Evolutionary conservation across 2,888 invertebrate genomes (phyloP), one percentile per base, ranked within the genome.

Genomic region (Amaurobius ferox): DNA sequence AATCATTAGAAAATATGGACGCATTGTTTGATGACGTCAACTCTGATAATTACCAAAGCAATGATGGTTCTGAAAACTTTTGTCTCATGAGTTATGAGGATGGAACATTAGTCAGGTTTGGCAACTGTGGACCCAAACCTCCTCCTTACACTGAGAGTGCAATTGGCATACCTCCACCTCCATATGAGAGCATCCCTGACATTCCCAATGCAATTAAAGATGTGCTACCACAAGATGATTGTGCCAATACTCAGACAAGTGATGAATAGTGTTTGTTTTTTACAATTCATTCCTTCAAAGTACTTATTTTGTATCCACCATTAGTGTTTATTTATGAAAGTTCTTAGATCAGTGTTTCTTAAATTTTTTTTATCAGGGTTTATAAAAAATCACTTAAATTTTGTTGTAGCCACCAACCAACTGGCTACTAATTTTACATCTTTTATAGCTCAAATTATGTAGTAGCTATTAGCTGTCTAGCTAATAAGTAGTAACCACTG

Each of bases 81-180:
- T 78, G 67, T 0, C 90, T 91, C 7, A 91, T 92, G 40, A 92
- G 91, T 55, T 92, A 91, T 89, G 92, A 92, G 86, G 91, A 91
- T 76, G 91, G 91, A 89, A 91, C 91, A 87, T 92, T 89, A n/a
- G 91, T 91, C 19, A 91, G 91, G 88, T 90, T 92, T 88, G 90
- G 92, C 30, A 91, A 91, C 26, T 89, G 90, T 78, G 90, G 91
- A 11, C 90, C 91, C 16, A 91, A 91, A 70, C 92, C 92, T 23
- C 92, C 92, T 16, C 91, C 91, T 5, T 92, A 92, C 88, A 91
- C 91, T 67, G 92, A 92, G 89, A 90, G 91, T 26, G 90, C 91
- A 11, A 87, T 91, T 73, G 91, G 92, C 83, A 92, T 92, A 32
- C 93, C 93, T 1, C 93, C 93, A n/a, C 93, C 93, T 32, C 92